Conservation (phyloP, 2,113 vertebrate genomes). For the Passer domesticus region DNA sequence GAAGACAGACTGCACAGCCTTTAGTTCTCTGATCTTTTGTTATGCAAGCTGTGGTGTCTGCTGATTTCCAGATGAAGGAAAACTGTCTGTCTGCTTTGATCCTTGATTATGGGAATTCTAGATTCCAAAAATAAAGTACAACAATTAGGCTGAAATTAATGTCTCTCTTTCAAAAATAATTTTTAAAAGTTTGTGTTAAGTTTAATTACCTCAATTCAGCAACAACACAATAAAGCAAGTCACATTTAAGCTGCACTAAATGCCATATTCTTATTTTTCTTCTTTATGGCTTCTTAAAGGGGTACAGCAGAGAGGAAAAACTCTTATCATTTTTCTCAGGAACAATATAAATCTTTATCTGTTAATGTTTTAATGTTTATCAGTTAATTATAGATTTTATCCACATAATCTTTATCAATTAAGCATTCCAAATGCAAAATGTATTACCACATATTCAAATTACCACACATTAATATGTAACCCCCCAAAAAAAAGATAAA, state of each 20-base stretch:
- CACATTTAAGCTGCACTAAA: not conserved
- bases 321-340: not conserved
- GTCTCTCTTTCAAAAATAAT: not conserved
- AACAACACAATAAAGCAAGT: not conserved
- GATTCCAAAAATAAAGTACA: not conserved
- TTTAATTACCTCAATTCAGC: slow-evolving; percentile 14
- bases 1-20: not conserved
- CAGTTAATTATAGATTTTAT: slow-evolving; percentile 60
- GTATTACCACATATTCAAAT: not conserved
- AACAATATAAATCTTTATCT: slow-evolving; percentile 49
- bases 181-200: not conserved
- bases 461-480: not conserved
- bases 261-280: not conserved
- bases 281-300: not conserved
- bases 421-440: slow-evolving; percentile 28
- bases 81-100: not conserved
- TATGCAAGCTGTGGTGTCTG: not conserved
- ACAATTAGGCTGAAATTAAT: not conserved
- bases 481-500: not conserved
- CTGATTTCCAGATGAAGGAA: not conserved
- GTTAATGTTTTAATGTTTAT: slow-evolving; percentile 33
- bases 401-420: slow-evolving; percentile 28
- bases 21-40: slow-evolving; percentile 30
- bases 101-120: not conserved
- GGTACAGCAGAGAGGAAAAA: not conserved